A percentile compares a stretch with the other conserved stretches of the same genome.
Evolutionary conservation across 23 tunicate species (phyloP).

Genomic region (Halocynthia aurantium): DNA sequence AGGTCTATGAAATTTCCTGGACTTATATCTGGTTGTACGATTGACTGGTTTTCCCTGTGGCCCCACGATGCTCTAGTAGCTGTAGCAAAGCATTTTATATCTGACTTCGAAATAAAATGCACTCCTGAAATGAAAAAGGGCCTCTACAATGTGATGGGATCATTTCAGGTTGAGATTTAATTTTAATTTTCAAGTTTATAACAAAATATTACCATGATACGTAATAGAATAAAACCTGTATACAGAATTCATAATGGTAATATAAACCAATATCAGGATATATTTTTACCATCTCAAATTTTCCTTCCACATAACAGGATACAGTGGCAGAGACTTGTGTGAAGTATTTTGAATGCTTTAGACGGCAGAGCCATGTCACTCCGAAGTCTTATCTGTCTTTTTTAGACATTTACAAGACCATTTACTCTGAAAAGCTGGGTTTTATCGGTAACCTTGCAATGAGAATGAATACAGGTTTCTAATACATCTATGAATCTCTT

Average conservation of each 20-base stretch:
- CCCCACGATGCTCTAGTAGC: slow-evolving; percentile 92
- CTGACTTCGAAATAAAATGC: slow-evolving; percentile 61
- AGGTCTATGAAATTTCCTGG: slow-evolving; percentile 97
- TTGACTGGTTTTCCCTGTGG: slow-evolving; percentile 97
- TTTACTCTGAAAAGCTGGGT: slow-evolving; percentile 66
- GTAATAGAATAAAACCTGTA: too few relatives aligned
- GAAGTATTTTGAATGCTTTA: slow-evolving; percentile 81
- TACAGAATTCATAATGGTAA: too few relatives aligned
- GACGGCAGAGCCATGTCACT: slow-evolving; percentile 88
- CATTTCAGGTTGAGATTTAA: slow-evolving; percentile 51
- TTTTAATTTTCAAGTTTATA: too few relatives aligned
- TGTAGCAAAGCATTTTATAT: slow-evolving; percentile 86
- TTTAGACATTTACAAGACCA: slow-evolving; percentile 67
- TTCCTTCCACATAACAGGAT: slow-evolving; percentile 27
- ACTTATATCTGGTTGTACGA: slow-evolving; percentile 92
- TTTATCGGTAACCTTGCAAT: slow-evolving; percentile 68
- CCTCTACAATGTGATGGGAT: slow-evolving; percentile 85
- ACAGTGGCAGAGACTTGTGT: slow-evolving; percentile 86
- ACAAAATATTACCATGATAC: too few relatives aligned
- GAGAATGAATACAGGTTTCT: slow-evolving; percentile 84
- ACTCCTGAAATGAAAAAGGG: slow-evolving; percentile 63
- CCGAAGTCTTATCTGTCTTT: slow-evolving; percentile 89
- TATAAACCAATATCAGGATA: too few relatives aligned
- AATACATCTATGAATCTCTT: neutral
- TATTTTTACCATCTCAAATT: too few relatives aligned